Base-by-base conservation (phyloP, 2,113 vertebrate species). In the Tupaia tana region DNA sequence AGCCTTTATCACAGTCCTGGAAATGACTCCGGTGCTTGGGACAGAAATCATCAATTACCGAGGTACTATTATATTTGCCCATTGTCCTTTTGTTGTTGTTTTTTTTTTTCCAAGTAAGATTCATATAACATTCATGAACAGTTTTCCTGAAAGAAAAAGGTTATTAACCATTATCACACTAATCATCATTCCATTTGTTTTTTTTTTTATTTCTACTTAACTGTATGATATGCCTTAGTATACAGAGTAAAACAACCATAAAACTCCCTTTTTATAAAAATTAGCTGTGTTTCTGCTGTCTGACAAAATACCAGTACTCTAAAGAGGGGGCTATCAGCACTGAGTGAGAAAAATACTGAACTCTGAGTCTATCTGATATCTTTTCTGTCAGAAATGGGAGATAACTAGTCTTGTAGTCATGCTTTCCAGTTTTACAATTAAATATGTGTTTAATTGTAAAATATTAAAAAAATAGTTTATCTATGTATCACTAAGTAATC, bases 41-140 rank as follows among this genome's bases (percentile, higher is more conserved):
- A 99, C 99, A 97, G 99, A 99, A 99, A 99, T 99, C 98, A 99
- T 99, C 98, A 99, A 99, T 98, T 99, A 99, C 98, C 99, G 99
- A 99, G 99, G 99, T 99, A 98, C 67, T 91, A 3, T 64, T 64
- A 61, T 18, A 43, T 81, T 92, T 74, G 0, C 74, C 59, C 29
- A 11, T 75, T 94, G 52, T 63, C 56, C 81, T 96, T 92, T 91
- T 75, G 83, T 80, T 95, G n/a, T n/a, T 86, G 64, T 89, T 89
- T 71, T 18, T 63, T 78, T 95, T 86, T 91, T 77, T 69, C 24
- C 56, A 95, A 81, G 34, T 89, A 96, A 92, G 70, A 91, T 74
- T 95, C 56, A 64, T 18, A 31, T 14, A 95, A n/a, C 25, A 79
- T 70, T 67, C 94, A 88, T 24, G 54, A 29, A 64, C 54, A 92